Evolutionary conservation across 2,888 invertebrate species (phyloP).

Genomic region (Drosophila ochracea): DNA sequence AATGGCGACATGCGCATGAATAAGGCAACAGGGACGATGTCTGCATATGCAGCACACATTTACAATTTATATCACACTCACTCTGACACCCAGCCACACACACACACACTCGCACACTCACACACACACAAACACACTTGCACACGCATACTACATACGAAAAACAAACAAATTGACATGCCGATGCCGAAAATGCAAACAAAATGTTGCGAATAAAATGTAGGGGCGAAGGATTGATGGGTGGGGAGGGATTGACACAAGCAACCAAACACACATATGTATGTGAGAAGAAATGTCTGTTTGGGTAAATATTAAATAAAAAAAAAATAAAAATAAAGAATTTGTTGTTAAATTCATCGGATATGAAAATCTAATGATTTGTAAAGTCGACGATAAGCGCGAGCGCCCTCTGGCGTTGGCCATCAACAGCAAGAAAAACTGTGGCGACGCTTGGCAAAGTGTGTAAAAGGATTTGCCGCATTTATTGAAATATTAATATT

Average conservation of each 20-base stretch:
- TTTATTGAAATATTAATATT: constrained; percentile 80
- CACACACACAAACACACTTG: not conserved
- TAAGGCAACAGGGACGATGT: constrained; percentile 55
- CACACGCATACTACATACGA: constrained; percentile 47
- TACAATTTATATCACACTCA: constrained; percentile 48
- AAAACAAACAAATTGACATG: constrained; percentile 76
- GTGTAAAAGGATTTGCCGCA: constrained; percentile 71
- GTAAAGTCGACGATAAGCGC: constrained; percentile 82
- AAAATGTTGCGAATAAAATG: constrained; percentile 33
- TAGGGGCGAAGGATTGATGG: not conserved
- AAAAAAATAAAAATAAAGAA: constrained; percentile 32
- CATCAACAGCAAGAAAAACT: constrained; percentile 27
- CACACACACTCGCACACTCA: constrained; percentile 20
- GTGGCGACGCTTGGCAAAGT: constrained; percentile 35
- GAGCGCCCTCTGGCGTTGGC: constrained; percentile 55
- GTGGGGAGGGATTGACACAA: not conserved
- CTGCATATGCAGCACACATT: constrained; percentile 56
- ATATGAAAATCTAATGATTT: constrained; percentile 84
- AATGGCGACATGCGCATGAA: constrained; percentile 70
- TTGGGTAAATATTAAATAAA: constrained; percentile 65
- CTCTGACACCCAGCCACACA: constrained; percentile 31
- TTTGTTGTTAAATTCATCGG: constrained; percentile 81
- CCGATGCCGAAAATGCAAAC: constrained; percentile 70
- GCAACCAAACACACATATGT: not conserved
- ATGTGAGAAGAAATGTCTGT: constrained; percentile 25